Evolutionary conservation across 1,140 invertebrate species (phyloP), one percentile per base, ranked within the genome.

Genomic region (Papilio machaon): DNA sequence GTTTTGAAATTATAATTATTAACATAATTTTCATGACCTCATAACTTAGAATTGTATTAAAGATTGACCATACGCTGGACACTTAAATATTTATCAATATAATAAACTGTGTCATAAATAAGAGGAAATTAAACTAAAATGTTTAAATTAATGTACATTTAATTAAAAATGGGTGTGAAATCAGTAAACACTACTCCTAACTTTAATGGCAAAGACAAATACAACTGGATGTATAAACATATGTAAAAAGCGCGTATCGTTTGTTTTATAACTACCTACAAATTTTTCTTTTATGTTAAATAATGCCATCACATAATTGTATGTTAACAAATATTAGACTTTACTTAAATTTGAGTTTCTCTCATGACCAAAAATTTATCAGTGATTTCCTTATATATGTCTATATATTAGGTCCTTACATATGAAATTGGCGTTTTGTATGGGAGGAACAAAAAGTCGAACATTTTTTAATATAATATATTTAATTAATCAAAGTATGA

Each of bases 201-300:
- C 11, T 35, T 70, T 19, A 19, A 15, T 70, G 9, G 19, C 30
- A 30, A 70, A 35, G 3, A 9, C 13, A 10, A 64, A 64, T 30
- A 58, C 5, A 70, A 30, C 5, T 70, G 23, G 23, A 70, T 10
- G 30, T 64, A 23, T 64, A 23, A 23, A 30, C 3, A 9, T 64
- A 64, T 23, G 58, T 64, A 23, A 11, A 23, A 23, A 4, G 19
- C 11, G 11, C 23, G 64, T 35, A 35, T 7, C 35, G 64, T 70
- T 2, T 67, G 13, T 70, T 70, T 23, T 58, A 19, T 58, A n/a
- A 38, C 30, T 15, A 35, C 64, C 64, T 15, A 70, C 30, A 70
- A 70, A 70, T 70, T 70, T 70, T 70, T 70, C 64, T 70, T 70
- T 70, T 70, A 70, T 70, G 64, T 70, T 70, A 70, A 70, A 23